Base-by-base conservation (phyloP, 1,140 invertebrate species). In the Dendroctonus ponderosae region DNA sequence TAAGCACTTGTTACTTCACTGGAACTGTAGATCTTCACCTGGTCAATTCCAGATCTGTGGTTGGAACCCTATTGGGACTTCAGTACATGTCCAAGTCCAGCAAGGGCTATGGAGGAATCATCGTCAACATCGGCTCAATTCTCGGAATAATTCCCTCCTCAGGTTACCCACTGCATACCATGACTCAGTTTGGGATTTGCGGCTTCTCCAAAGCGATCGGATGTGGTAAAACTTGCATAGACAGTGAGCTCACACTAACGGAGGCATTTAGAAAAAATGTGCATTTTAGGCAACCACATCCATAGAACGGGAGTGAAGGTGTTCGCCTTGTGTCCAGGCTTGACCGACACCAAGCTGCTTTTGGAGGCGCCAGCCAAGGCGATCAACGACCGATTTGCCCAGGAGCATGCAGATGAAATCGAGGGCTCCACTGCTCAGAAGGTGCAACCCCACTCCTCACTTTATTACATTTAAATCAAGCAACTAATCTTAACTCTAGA, bases 171-270 rank as follows among this genome's bases (percentile, higher is more conserved):
- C 75, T 84, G 1, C 86, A 86, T 69, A 75, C 77, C 15, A 82
- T 84, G 37, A 83, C 83, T 0, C 85, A 86, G 66, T 79, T 81
- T 62, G 84, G 81, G 5, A 82, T 86, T 9, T 62, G 56, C 38
- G 83, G 83, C 50, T 82, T 84, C 56, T 84, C 83, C n/a, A 80
- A 80, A 66, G 81, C 82, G 67, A 74, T 84, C 3, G 73, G 74
- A 42, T 64, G 65, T 39, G 66, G 69, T 49, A 67, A 60, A 12
- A 37, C 7, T 52, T n/a, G 6, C 26, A 26, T 44, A 14, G 15
- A 40, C 53, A 38, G 14, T 44, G 0, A 38, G 41, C 5, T 44
- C 38, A 12, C 12, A 26, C 6, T 12, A 3, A 15, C 0, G 46
- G n/a, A 44, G 12, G 7, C 12, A 43, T 58, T 38, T 7, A 44